These are phyloP conservation scores for Drosophila bifasciata DNA, from an alignment of 1,140 invertebrate genomes.

Conservation along the genomic window DNA sequence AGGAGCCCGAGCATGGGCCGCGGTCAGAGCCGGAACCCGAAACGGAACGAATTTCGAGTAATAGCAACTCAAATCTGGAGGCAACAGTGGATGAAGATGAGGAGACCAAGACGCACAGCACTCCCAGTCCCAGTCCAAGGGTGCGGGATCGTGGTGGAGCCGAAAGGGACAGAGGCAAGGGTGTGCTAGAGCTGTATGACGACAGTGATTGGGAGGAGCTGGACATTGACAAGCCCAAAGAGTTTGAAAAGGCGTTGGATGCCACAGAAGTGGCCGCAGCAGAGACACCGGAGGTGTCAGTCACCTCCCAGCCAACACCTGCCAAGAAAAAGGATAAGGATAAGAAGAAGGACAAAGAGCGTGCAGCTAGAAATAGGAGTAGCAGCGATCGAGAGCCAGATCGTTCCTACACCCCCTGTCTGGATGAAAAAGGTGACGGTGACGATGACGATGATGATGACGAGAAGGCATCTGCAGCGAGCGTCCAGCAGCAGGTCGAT, in stretches of 20 bases:
- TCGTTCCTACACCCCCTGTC: conserved; percentile 88
- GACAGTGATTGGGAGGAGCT: conserved; percentile 84
- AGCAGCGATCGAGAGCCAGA: conserved; percentile 77
- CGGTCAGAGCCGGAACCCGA: conserved; percentile 19
- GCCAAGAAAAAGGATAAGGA: conserved; percentile 6
- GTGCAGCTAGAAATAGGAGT: conserved; percentile 10
- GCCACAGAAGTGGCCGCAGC: background rate
- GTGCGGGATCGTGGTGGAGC: conserved; percentile 44
- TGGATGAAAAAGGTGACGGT: conserved; percentile 86
- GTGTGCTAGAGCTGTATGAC: conserved; percentile 81
- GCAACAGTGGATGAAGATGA: conserved; percentile 41
- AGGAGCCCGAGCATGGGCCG: conserved; percentile 3
- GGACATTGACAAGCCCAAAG: conserved; percentile 78
- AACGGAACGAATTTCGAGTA: conserved; percentile 1
- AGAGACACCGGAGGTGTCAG: background rate
- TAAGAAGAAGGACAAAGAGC: conserved; percentile 2
- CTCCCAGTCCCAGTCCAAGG: conserved; percentile 59
- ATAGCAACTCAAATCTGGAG: background rate
- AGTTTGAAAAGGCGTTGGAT: conserved; percentile 66
- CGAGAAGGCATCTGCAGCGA: conserved; percentile 3
- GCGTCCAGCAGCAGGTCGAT: background rate
- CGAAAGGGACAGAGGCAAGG: conserved; percentile 54
- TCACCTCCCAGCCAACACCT: conserved; percentile 6
- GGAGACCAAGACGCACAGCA: conserved; percentile 41
- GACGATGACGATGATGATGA: conserved; percentile 73